These are phyloP conservation scores for Agriopis leucophaearia DNA, from an alignment of 2,888 invertebrate species.

Conservation along the genomic window DNA sequence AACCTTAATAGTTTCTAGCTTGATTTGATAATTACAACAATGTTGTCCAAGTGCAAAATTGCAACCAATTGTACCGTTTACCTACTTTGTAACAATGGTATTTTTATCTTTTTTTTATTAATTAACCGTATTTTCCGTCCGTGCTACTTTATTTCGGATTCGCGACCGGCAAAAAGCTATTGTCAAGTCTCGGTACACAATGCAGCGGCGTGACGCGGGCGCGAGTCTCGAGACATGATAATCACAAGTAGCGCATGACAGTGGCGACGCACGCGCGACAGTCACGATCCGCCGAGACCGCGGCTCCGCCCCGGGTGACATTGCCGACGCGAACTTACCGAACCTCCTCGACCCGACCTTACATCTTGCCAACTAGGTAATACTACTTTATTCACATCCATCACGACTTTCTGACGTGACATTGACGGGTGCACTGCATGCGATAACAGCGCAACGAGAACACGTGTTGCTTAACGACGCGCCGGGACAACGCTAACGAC, in stretches of 20 bases:
- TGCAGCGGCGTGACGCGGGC: constrained; percentile 67
- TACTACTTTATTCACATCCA: constrained; percentile 67
- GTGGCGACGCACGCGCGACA: constrained; percentile 74
- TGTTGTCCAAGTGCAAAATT: constrained; percentile 20
- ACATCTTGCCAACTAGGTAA: constrained; percentile 64
- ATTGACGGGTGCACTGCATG: constrained; percentile 63
- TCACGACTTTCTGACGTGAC: constrained; percentile 59
- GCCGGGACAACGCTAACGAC: constrained; percentile 68
- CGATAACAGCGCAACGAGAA: constrained; percentile 60
- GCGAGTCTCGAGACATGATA: constrained; percentile 76
- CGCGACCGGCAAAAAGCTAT: constrained; percentile 54
- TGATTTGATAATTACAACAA: constrained; percentile 16
- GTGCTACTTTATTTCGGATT: constrained; percentile 52
- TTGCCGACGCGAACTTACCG: constrained; percentile 49
- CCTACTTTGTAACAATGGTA: constrained; percentile 38
- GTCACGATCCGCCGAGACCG: constrained; percentile 68
- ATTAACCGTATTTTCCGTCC: constrained; percentile 57
- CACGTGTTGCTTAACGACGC: constrained; percentile 65
- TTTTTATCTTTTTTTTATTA: constrained; percentile 53
- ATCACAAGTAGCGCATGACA: constrained; percentile 82
- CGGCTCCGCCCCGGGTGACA: constrained; percentile 64
- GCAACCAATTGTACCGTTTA: constrained; percentile 27
- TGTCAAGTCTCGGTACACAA: constrained; percentile 54
- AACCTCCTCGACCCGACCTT: constrained; percentile 40
- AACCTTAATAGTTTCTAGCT: neutral